Conservation (phyloP, 2,113 vertebrate genomes). For the Melanocharis versteri region DNA sequence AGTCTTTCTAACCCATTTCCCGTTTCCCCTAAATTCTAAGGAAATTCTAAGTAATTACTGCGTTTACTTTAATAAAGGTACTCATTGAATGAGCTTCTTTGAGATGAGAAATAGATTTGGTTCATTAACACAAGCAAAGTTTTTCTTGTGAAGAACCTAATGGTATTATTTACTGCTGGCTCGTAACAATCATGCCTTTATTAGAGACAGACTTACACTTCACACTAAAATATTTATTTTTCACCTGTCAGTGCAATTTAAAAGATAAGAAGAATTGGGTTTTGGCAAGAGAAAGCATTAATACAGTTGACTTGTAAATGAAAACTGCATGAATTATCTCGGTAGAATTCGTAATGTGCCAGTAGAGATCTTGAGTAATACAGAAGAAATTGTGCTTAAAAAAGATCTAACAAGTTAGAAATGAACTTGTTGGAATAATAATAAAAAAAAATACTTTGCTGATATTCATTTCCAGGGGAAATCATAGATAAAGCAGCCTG, state of each 20-base stretch:
- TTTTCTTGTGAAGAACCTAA: background rate
- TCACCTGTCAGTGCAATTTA: background rate
- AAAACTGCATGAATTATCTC: background rate
- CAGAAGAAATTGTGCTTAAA: background rate
- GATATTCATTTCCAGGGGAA: background rate
- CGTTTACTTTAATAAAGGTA: background rate
- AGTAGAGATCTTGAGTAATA: background rate
- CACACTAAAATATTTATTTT: background rate
- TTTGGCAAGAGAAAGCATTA: background rate
- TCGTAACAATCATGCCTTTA: background rate
- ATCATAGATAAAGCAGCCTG: background rate
- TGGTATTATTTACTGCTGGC: background rate
- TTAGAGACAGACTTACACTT: background rate
- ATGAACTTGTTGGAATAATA: background rate
- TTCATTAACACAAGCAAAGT: background rate
- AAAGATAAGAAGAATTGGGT: background rate
- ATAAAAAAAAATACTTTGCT: background rate
- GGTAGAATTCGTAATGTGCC: background rate
- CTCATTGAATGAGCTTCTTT: background rate
- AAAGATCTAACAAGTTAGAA: background rate
- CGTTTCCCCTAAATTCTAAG: background rate
- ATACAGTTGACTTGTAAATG: background rate
- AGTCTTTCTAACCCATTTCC: background rate
- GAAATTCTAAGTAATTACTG: background rate
- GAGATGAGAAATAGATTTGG: background rate